Conservation (phyloP, 2,113 vertebrate species). For the Anolis sagrei region DNA sequence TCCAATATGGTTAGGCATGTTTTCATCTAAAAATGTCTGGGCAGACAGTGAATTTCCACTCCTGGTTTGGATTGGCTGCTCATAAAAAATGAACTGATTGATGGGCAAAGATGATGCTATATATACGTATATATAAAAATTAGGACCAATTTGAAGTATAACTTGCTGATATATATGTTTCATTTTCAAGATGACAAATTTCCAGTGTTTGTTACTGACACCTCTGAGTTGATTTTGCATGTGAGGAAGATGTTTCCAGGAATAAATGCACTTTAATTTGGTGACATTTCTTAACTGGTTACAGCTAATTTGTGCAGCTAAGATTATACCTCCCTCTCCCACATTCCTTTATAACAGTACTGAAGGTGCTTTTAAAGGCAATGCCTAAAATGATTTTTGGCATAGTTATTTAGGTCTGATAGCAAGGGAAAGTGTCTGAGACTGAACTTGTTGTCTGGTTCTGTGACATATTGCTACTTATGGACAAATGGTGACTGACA, state of each 20-base stretch:
- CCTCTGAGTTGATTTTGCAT: background rate
- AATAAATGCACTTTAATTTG: background rate
- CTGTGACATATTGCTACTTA: background rate
- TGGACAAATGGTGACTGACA: background rate
- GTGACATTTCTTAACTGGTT: too few relatives aligned
- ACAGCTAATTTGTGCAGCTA: background rate
- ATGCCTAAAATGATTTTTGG: background rate
- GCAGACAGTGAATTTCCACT: background rate
- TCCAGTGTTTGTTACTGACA: background rate
- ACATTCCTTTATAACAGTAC: too few relatives aligned
- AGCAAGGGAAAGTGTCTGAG: too few relatives aligned
- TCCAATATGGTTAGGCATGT: background rate
- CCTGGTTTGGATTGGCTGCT: background rate
- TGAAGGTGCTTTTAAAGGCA: too few relatives aligned
- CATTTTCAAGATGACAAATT: background rate
- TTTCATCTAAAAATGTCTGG: background rate
- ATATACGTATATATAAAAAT: too few relatives aligned
- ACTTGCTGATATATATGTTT: background rate
- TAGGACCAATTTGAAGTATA: too few relatives aligned
- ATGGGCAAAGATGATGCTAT: too few relatives aligned
- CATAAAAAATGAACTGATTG: background rate
- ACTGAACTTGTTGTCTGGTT: background rate
- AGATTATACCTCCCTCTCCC: background rate
- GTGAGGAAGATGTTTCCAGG: background rate
- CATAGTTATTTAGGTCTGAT: background rate